Percentiles rank a stretch among this genome's conserved stretches.
These are phyloP conservation scores for Argya squamiceps DNA, from an alignment of 2,797 vertebrate genomes.

Conservation along the genomic window DNA sequence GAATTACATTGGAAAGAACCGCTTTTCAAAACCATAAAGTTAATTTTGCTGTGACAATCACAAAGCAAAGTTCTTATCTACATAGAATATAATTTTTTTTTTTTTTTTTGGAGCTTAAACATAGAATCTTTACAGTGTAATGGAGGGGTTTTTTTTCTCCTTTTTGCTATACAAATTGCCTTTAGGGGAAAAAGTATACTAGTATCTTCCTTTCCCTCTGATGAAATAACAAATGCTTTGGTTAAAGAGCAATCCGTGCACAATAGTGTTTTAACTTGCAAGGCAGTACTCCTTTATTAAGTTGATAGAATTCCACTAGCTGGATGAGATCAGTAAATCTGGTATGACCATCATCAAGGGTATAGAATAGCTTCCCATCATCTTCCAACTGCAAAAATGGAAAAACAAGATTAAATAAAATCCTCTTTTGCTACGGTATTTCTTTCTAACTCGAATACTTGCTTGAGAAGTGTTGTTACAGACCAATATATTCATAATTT, in stretches of 20 bases:
- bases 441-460: neutral
- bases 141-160: neutral
- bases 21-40: slow-evolving; percentile 56
- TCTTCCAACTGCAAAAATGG: slow-evolving; percentile 85
- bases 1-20: slow-evolving; percentile 61
- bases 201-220: slow-evolving; percentile 32
- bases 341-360: slow-evolving; percentile 92
- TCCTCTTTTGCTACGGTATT: neutral
- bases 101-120: slow-evolving; percentile 33
- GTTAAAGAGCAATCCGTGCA: slow-evolving; percentile 86
- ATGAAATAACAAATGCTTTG: slow-evolving; percentile 37
- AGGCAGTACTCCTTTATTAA: slow-evolving; percentile 93
- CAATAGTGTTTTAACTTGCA: slow-evolving; percentile 97
- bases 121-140: slow-evolving; percentile 51
- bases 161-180: slow-evolving; percentile 18
- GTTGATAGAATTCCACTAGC: slow-evolving; percentile 96
- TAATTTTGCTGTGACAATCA: slow-evolving; percentile 59
- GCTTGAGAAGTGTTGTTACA: neutral
- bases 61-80: slow-evolving; percentile 61
- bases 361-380: slow-evolving; percentile 89
- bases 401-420: slow-evolving; percentile 25
- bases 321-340: slow-evolving; percentile 96
- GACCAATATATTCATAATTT: neutral
- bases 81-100: neutral
- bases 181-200: neutral